Percentiles rank a stretch among this genome's conserved stretches.
Conservation (phyloP, 2,113 vertebrate species). For the Candoia aspera region DNA sequence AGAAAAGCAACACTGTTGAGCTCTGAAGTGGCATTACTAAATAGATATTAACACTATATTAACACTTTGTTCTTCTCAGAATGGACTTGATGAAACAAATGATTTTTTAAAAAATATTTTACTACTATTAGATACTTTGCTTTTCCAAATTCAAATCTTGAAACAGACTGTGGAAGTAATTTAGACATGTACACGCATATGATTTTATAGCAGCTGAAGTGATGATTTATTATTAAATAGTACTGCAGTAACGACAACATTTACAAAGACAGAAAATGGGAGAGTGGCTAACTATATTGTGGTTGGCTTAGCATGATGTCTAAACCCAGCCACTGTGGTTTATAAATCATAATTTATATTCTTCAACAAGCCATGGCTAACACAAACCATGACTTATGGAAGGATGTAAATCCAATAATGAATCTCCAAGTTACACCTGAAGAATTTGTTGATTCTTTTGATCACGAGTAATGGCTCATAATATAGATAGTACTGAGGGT, state of each 20-base stretch:
- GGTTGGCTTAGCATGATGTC: background rate
- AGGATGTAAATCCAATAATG: background rate
- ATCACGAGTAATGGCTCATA: background rate
- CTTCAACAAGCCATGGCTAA: background rate
- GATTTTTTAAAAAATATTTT: background rate
- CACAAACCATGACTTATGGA: background rate
- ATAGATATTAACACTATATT: background rate
- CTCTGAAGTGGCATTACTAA: background rate
- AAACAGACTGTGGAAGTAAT: background rate
- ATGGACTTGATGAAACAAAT: background rate
- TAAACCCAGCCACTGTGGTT: background rate
- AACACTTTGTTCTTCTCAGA: conserved; percentile 21
- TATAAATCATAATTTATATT: background rate
- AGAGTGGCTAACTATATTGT: background rate
- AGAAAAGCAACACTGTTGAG: background rate
- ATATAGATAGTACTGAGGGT: background rate
- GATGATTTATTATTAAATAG: background rate
- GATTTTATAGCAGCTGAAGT: too few species aligned
- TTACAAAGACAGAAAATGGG: background rate
- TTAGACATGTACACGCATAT: background rate
- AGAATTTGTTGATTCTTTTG: background rate
- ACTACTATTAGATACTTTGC: background rate
- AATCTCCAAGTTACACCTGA: background rate
- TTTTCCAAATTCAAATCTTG: background rate
- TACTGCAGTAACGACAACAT: background rate